Evolutionary conservation across 92 coral and sea anemone genomes (phyloP).

Genomic region (Desmophyllum pertusum): DNA sequence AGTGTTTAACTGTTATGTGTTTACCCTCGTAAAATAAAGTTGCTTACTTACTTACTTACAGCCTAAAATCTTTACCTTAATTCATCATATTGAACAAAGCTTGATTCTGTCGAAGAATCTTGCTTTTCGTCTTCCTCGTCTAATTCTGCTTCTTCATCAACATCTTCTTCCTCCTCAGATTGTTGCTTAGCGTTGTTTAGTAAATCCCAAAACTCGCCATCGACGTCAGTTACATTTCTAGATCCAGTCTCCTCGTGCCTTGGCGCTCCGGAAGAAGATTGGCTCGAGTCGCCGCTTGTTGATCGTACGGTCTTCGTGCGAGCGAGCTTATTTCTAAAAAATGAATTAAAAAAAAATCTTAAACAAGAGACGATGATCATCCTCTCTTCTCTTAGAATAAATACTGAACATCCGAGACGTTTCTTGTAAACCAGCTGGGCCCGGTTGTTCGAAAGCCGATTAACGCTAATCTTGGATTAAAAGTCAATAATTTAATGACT

Average conservation of each 20-base stretch:
- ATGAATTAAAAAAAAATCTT: neutral
- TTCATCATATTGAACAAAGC: slow-evolving; percentile 24
- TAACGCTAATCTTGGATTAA: too few species aligned
- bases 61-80: slow-evolving; percentile 12
- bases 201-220: slow-evolving; percentile 27
- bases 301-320: neutral
- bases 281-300: neutral
- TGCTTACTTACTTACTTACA: neutral
- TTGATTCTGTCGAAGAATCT: slow-evolving; percentile 28
- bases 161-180: neutral
- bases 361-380: too few species aligned
- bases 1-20: too few species aligned
- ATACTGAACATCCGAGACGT: too few species aligned
- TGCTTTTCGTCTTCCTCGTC: slow-evolving; percentile 12
- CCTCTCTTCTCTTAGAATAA: too few species aligned
- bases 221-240: neutral
- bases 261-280: neutral
- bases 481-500: too few species aligned
- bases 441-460: too few species aligned
- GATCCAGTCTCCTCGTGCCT: neutral
- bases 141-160: neutral
- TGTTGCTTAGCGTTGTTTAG: neutral
- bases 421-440: too few species aligned
- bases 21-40: too few species aligned
- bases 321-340: neutral